Conservation (phyloP, 1,140 invertebrate species). For the Saccostrea echinata region DNA sequence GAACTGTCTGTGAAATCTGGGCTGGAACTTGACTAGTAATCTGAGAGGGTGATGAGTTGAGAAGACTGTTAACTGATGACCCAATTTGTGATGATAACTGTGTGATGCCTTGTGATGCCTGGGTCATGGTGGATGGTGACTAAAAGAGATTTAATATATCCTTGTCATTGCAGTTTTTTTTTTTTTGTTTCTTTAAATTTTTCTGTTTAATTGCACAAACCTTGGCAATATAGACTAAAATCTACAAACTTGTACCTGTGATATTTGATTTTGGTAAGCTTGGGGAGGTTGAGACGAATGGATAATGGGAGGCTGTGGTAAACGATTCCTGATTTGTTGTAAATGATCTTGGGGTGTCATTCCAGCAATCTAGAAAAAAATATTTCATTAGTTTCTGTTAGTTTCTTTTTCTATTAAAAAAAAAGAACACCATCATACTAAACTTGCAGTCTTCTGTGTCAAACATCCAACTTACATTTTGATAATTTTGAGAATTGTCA, state of each 20-base stretch:
- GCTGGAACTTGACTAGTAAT: constrained; percentile 64
- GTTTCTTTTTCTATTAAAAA: too few relatives aligned
- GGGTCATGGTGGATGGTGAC: constrained; percentile 36
- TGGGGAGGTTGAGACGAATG: constrained; percentile 8
- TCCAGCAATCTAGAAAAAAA: constrained; percentile 19
- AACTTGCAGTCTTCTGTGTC: background rate
- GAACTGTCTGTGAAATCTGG: constrained; percentile 70
- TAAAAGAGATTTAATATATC: background rate
- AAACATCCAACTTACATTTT: background rate
- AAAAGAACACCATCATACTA: background rate
- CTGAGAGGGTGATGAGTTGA: constrained; percentile 59
- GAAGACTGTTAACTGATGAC: constrained; percentile 25
- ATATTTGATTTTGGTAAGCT: constrained; percentile 34
- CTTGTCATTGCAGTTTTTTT: background rate
- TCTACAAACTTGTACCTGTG: background rate
- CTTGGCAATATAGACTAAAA: background rate
- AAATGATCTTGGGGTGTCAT: constrained; percentile 45
- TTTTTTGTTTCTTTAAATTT: too few relatives aligned
- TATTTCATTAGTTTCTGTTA: background rate
- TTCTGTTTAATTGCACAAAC: background rate
- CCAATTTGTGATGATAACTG: background rate
- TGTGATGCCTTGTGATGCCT: constrained; percentile 28
- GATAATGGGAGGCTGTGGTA: constrained; percentile 22
- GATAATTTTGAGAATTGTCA: constrained; percentile 26
- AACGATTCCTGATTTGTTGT: constrained; percentile 42